A percentile compares a stretch with the other conserved stretches of the same genome.
phyloP scores from a whole-genome alignment of 2,797 vertebrate species.

The Lacerta bilineata region DNA sequence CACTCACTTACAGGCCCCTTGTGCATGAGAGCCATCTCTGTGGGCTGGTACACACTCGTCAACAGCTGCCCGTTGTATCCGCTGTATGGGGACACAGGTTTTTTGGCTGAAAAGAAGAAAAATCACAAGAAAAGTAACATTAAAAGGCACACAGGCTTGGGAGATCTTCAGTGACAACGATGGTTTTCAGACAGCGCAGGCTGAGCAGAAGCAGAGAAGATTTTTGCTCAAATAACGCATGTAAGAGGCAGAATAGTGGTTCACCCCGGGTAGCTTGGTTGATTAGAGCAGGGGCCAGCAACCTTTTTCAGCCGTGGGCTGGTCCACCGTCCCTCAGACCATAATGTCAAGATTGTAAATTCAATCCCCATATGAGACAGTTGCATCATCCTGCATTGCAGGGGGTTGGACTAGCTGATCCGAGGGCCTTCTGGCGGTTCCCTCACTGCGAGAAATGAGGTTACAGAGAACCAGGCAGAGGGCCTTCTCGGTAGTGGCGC shows the following conservation, averaged over 20 bases:
- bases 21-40: conserved; percentile 93
- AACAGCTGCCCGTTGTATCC: conserved; percentile 93
- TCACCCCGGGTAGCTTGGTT: too few relatives aligned
- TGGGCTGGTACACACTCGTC: conserved; percentile 94
- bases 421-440: too few relatives aligned
- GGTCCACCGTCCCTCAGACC: too few relatives aligned
- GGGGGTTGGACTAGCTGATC: too few relatives aligned
- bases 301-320: too few relatives aligned
- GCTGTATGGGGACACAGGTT: conserved; percentile 91
- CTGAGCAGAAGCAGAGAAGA: background rate
- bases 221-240: background rate
- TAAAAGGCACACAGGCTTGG: background rate
- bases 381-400: too few relatives aligned
- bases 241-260: background rate
- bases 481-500: too few relatives aligned
- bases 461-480: too few relatives aligned
- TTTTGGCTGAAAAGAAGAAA: conserved; percentile 80
- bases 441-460: too few relatives aligned
- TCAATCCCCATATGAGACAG: too few relatives aligned
- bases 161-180: background rate
- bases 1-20: conserved; percentile 85
- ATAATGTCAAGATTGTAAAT: too few relatives aligned
- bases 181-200: background rate
- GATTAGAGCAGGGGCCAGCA: too few relatives aligned
- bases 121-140: conserved; percentile 15